Evolutionary conservation across 35 echinoderm and acorn worm genomes (phyloP).

Genomic region (Heliocidaris tuberculata): DNA sequence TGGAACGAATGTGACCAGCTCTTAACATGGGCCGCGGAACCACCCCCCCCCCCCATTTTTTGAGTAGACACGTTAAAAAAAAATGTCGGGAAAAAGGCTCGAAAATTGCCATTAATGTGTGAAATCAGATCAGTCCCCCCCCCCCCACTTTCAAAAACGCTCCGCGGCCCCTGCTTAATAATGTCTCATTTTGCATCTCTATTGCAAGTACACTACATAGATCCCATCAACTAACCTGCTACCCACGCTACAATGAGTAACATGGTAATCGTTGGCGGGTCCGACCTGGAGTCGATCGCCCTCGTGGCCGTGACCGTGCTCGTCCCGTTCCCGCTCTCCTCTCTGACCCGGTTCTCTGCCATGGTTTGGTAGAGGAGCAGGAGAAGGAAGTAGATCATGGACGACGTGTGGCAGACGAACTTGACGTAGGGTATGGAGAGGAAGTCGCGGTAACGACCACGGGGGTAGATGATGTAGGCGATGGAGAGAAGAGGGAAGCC

Average conservation of each 20-base stretch:
- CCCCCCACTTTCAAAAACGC: too few species aligned
- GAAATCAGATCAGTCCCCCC: too few species aligned
- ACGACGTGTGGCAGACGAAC: conserved; percentile 95
- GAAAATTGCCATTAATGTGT: too few species aligned
- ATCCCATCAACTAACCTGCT: conserved; percentile 61
- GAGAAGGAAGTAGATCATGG: conserved; percentile 82
- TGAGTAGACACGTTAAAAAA: too few species aligned
- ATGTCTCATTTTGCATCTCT: too few species aligned
- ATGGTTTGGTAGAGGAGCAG: conserved; percentile 87
- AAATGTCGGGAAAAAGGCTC: too few species aligned
- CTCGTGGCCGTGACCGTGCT: conserved; percentile 38
- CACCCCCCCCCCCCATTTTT: too few species aligned
- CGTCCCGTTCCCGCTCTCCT: background rate
- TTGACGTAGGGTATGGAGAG: conserved; percentile 94
- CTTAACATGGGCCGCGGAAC: too few species aligned
- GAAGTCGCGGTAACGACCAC: conserved; percentile 70
- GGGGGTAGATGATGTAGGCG: conserved; percentile 82
- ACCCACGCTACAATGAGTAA: conserved; percentile 82
- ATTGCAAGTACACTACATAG: too few species aligned
- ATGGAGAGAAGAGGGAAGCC: conserved; percentile 85
- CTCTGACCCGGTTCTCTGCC: conserved; percentile 30
- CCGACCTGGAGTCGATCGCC: background rate
- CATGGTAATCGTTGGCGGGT: conserved; percentile 59
- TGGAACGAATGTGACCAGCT: too few species aligned
- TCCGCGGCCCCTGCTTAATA: too few species aligned